Base-by-base conservation (phyloP, 2,888 invertebrate genomes). In the Tinea semifulvella region DNA sequence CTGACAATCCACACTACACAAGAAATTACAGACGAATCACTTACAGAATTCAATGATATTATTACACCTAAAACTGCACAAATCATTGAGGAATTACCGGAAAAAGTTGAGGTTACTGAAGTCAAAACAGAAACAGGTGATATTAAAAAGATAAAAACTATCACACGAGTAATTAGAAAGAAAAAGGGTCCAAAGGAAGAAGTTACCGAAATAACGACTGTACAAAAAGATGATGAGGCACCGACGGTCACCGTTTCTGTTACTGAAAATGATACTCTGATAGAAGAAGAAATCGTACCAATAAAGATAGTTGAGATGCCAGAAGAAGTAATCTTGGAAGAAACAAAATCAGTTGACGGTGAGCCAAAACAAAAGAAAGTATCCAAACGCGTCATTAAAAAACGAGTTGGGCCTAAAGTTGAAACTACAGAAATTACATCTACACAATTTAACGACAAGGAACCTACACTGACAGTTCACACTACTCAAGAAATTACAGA, bases 171-270 rank as follows among this genome's bases (percentile, higher is more conserved):
- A 6, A 54, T 63, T 11, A 59, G 55, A 45, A 74, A 70, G 49
- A 61, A 60, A 19, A 59, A 63, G 46, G 63, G 68, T n/a, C 58
- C 51, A 4, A 52, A 49, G 38, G 28, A 48, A 54, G 63, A 56
- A 63, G 69, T 66, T 51, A 75, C 57, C 56, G 65, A 60, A 63
- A 72, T 69, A 56, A 70, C 68, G 50, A 66, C 60, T 55, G 55
- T 65, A 53, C 51, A 73, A 64, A 56, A 77, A 57, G 57, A 74
- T 60, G 72, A 73, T 48, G 60, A 70, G 49, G 44, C 53, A 44
- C 59, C 60, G 7, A 53, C 55, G 50, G 58, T 57, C 1, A 58
- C 59, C 14, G 58, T 61, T 26, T 50, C n/a, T 55, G 20, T 48
- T 7, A 38, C 28, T 1, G 47, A 48, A n/a, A 42, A 44, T 11